phyloP scores from a whole-genome alignment of 2,113 vertebrate species.

The Lates calcarifer region DNA sequence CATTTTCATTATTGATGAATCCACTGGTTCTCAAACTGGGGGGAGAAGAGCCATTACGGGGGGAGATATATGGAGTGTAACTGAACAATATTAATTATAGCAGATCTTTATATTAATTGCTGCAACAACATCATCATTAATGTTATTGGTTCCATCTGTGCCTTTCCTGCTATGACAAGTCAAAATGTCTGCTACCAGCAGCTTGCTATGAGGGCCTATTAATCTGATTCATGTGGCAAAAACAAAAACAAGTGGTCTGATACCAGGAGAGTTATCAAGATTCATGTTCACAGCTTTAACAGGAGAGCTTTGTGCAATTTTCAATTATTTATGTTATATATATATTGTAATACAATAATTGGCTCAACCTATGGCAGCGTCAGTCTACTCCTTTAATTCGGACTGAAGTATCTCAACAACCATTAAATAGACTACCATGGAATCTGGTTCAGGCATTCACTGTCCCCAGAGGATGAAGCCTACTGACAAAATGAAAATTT shows the following conservation, averaged over 20 bases:
- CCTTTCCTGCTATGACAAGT: background rate
- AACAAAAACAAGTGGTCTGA: background rate
- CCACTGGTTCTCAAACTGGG: background rate
- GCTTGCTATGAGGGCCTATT: background rate
- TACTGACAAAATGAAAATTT: background rate
- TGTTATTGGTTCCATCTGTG: constrained; percentile 3
- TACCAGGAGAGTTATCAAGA: background rate
- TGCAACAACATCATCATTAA: background rate
- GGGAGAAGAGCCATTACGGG: background rate
- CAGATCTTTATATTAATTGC: too few relatives aligned
- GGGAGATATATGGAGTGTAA: background rate
- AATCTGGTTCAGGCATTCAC: background rate
- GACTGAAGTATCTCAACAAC: background rate
- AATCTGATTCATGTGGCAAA: background rate
- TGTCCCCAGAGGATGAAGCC: background rate
- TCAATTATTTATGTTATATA: too few relatives aligned
- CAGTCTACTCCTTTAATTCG: too few relatives aligned
- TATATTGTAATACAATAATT: background rate
- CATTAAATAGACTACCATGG: background rate
- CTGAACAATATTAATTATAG: background rate
- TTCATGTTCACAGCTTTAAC: background rate
- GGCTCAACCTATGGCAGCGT: too few relatives aligned
- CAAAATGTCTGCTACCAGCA: background rate
- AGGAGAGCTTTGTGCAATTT: too few relatives aligned
- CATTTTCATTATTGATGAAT: background rate